Conservation (phyloP, 2,797 vertebrate genomes). For the Xiphophorus birchmanni region DNA sequence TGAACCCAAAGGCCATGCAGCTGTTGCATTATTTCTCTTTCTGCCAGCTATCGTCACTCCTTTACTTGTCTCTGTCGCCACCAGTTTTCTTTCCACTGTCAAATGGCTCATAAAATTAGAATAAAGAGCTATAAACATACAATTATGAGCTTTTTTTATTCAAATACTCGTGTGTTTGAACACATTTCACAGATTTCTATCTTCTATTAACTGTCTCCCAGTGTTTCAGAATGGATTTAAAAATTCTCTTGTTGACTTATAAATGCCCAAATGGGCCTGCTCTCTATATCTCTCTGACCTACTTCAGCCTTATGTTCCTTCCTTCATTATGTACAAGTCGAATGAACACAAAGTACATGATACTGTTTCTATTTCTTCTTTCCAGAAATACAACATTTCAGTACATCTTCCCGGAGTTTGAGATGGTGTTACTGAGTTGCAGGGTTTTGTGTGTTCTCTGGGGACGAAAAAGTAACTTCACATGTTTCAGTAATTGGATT, state of each 20-base stretch:
- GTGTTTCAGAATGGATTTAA: not conserved
- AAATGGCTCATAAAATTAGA: not conserved
- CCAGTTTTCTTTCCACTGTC: not conserved
- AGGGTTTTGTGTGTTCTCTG: not conserved
- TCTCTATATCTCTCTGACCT: not conserved
- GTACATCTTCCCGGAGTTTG: not conserved
- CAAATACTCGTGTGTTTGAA: no score
- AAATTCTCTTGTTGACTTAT: no score
- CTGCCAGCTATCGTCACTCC: no score
- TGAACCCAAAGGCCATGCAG: no score
- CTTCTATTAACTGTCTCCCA: not conserved
- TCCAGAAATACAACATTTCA: not conserved
- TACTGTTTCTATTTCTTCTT: not conserved
- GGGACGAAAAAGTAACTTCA: constrained; percentile 12
- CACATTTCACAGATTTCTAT: not conserved
- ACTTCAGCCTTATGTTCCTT: not conserved
- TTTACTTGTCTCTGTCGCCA: no score
- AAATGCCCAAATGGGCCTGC: no score
- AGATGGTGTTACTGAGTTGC: not conserved
- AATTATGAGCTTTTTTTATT: no score
- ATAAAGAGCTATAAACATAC: not conserved
- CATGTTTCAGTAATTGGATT: constrained; percentile 27
- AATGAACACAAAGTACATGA: not conserved
- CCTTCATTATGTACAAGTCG: not conserved
- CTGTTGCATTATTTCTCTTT: no score